These are phyloP conservation scores for Herminia tarsipennalis DNA, from an alignment of 2,888 invertebrate genomes.

Conservation along the genomic window DNA sequence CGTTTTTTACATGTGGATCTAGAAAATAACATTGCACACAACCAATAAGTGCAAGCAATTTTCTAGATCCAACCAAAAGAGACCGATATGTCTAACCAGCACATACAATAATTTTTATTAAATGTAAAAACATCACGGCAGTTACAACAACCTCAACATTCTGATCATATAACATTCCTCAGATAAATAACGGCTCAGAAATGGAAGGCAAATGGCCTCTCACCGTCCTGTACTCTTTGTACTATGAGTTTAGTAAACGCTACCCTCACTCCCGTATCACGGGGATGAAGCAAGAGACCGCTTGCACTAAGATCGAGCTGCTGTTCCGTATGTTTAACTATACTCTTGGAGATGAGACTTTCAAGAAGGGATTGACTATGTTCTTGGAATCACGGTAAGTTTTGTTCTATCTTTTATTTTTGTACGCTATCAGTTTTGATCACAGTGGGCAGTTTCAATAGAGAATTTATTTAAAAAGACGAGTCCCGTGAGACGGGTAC, in stretches of 20 bases:
- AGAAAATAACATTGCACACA: no score
- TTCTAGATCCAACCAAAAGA: no score
- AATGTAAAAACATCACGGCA: no score
- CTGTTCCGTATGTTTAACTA: conserved; percentile 96
- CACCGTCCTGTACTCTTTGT: conserved; percentile 91
- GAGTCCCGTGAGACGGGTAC: no score
- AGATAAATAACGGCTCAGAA: conserved; percentile 90
- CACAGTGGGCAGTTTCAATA: no score
- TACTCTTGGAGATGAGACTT: conserved; percentile 91
- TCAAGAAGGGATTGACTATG: conserved; percentile 89
- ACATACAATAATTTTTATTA: no score
- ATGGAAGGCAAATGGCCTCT: conserved; percentile 93
- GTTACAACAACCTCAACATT: no score
- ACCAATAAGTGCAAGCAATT: no score
- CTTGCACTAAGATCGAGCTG: conserved; percentile 90
- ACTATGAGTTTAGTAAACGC: conserved; percentile 92
- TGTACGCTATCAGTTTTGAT: no score
- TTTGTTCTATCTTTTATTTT: neutral
- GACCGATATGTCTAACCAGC: no score
- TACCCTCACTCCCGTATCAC: conserved; percentile 92
- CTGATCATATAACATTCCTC: conserved; percentile 1
- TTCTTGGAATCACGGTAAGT: conserved; percentile 87
- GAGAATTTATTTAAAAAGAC: no score
- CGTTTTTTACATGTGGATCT: no score
- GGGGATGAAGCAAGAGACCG: conserved; percentile 90